These are phyloP conservation scores for Lumbricus terrestris DNA, from an alignment of 2,888 invertebrate genomes.

Conservation along the genomic window DNA sequence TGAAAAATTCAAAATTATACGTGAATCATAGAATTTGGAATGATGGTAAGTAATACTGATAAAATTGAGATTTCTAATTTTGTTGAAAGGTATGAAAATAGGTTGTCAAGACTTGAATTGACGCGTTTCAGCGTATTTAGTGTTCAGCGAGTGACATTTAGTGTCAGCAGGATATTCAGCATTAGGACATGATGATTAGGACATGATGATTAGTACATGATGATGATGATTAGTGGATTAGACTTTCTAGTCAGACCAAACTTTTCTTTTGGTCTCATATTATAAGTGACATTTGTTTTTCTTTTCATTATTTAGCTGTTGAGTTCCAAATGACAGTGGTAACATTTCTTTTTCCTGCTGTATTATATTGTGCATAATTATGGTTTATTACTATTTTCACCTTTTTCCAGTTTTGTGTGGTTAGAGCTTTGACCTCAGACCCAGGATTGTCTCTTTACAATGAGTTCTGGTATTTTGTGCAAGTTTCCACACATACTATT, in stretches of 20 bases:
- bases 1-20: background rate
- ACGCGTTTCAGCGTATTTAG: background rate
- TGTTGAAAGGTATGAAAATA: background rate
- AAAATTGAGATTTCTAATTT: background rate
- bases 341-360: background rate
- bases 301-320: background rate
- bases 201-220: no score
- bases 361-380: background rate
- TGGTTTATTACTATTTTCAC: background rate
- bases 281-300: background rate
- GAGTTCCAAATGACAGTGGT: background rate
- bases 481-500: background rate
- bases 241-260: no score
- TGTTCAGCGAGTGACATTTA: background rate
- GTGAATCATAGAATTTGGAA: background rate
- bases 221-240: no score
- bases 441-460: background rate
- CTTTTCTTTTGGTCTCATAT: background rate
- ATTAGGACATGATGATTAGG: no score
- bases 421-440: background rate
- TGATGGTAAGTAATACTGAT: background rate
- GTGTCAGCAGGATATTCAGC: background rate
- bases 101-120: background rate
- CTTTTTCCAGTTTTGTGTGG: background rate
- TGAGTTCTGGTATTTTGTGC: background rate